Conservation (phyloP, 2,888 invertebrate species). For the Euphydryas editha region DNA sequence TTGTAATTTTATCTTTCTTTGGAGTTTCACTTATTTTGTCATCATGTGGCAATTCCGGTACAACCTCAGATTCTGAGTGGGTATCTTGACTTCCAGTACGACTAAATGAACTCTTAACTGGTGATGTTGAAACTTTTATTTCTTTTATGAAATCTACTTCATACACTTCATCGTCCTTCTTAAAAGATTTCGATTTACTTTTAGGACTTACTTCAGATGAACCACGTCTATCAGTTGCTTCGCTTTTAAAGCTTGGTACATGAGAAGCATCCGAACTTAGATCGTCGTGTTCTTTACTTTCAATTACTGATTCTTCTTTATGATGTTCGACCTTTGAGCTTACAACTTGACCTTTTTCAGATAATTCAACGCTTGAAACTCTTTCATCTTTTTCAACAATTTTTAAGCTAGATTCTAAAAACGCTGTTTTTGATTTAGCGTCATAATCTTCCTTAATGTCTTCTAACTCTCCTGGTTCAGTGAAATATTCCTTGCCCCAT, state of each 20-base stretch:
- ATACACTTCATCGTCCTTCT: slow-evolving; percentile 77
- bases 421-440: slow-evolving; percentile 67
- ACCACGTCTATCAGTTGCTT: slow-evolving; percentile 67
- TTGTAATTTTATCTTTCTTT: slow-evolving; percentile 64
- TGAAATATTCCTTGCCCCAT: slow-evolving; percentile 82
- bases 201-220: slow-evolving; percentile 75
- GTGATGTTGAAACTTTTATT: slow-evolving; percentile 80
- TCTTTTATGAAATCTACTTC: slow-evolving; percentile 81
- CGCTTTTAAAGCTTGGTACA: slow-evolving; percentile 75
- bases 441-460: slow-evolving; percentile 75
- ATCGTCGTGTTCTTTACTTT: slow-evolving; percentile 79
- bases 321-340: slow-evolving; percentile 76
- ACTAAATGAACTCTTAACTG: slow-evolving; percentile 78
- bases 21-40: slow-evolving; percentile 69
- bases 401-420: slow-evolving; percentile 73
- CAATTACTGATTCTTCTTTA: slow-evolving; percentile 76
- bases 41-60: slow-evolving; percentile 79
- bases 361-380: slow-evolving; percentile 71
- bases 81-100: slow-evolving; percentile 83
- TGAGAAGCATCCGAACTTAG: slow-evolving; percentile 78
- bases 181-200: slow-evolving; percentile 77
- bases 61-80: slow-evolving; percentile 81
- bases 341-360: slow-evolving; percentile 76
- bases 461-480: slow-evolving; percentile 76
- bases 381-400: slow-evolving; percentile 77